phyloP scores from a whole-genome alignment of 2,888 invertebrate species.

The Petrophora chlorosata region DNA sequence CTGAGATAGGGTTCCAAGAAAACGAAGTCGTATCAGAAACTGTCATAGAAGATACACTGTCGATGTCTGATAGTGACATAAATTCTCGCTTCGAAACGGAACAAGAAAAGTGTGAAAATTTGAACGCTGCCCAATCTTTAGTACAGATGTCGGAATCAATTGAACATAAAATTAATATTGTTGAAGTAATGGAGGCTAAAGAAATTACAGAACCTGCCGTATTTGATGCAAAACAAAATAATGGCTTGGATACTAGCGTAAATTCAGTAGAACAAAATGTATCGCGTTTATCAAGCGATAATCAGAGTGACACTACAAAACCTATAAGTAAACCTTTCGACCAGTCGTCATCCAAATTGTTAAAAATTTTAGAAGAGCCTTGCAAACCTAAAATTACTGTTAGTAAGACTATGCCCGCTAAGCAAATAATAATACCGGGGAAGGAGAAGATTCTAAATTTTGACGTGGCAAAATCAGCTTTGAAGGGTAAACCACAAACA shows the following conservation, averaged over 20 bases:
- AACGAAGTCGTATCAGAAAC: conserved; percentile 14
- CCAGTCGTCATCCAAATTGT: conserved; percentile 79
- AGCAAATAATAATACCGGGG: conserved; percentile 60
- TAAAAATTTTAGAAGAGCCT: conserved; percentile 83
- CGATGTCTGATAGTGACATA: conserved; percentile 45
- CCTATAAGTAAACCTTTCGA: conserved; percentile 58
- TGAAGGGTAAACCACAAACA: conserved; percentile 61
- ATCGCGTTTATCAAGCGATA: conserved; percentile 52
- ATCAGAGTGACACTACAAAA: conserved; percentile 48
- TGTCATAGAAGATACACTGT: conserved; percentile 24
- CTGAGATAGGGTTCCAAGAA: conserved; percentile 12
- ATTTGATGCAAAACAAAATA: conserved; percentile 48
- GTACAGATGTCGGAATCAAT: conserved; percentile 79
- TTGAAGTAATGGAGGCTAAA: conserved; percentile 51
- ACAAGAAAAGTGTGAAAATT: conserved; percentile 75
- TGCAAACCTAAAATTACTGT: conserved; percentile 55
- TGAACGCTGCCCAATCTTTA: conserved; percentile 77
- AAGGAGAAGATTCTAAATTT: conserved; percentile 79
- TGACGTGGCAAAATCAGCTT: conserved; percentile 66
- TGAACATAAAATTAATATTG: conserved; percentile 64
- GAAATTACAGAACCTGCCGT: conserved; percentile 37
- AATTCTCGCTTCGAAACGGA: conserved; percentile 70
- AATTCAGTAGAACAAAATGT: conserved; percentile 55
- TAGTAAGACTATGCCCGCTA: conserved; percentile 55
- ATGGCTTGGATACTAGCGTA: conserved; percentile 44